Percentiles rank a stretch among this genome's conserved stretches.
These are phyloP conservation scores for Cheiracanthium punctorium DNA, from an alignment of 2,888 invertebrate species.

Conservation along the genomic window DNA sequence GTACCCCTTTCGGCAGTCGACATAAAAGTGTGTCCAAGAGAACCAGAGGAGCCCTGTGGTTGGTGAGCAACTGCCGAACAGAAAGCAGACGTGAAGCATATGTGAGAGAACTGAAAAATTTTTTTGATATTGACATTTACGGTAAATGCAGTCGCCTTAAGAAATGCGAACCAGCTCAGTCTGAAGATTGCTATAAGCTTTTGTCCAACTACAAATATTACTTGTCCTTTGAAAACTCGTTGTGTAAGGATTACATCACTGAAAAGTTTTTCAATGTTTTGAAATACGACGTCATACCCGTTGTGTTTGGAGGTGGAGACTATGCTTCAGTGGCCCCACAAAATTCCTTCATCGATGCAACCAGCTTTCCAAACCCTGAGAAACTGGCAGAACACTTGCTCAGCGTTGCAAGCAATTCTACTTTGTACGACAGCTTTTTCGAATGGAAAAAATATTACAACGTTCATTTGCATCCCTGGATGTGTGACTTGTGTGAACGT, in stretches of 20 bases:
- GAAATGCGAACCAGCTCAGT: conserved; percentile 50
- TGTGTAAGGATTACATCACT: conserved; percentile 74
- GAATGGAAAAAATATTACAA: conserved; percentile 52
- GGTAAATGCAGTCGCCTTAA: conserved; percentile 75
- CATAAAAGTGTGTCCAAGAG: not conserved
- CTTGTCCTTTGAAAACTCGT: conserved; percentile 74
- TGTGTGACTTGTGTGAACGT: conserved; percentile 61
- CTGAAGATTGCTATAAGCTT: conserved; percentile 48
- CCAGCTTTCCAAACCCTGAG: conserved; percentile 73
- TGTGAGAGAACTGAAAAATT: conserved; percentile 75
- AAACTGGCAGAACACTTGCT: conserved; percentile 73
- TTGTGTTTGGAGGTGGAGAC: conserved; percentile 74
- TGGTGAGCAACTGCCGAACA: conserved; percentile 77
- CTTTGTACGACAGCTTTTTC: conserved; percentile 54
- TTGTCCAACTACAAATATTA: conserved; percentile 73
- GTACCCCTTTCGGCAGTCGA: not conserved
- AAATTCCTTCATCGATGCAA: conserved; percentile 74
- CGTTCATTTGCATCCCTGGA: conserved; percentile 64
- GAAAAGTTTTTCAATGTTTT: conserved; percentile 74
- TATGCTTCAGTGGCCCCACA: conserved; percentile 73
- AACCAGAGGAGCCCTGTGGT: conserved; percentile 75
- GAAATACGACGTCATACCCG: conserved; percentile 72
- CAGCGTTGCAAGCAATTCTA: conserved; percentile 12
- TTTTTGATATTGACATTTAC: conserved; percentile 75
- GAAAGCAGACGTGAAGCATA: conserved; percentile 75